These are phyloP conservation scores for Catharus ustulatus DNA, from an alignment of 2,797 vertebrate species.

Conservation along the genomic window DNA sequence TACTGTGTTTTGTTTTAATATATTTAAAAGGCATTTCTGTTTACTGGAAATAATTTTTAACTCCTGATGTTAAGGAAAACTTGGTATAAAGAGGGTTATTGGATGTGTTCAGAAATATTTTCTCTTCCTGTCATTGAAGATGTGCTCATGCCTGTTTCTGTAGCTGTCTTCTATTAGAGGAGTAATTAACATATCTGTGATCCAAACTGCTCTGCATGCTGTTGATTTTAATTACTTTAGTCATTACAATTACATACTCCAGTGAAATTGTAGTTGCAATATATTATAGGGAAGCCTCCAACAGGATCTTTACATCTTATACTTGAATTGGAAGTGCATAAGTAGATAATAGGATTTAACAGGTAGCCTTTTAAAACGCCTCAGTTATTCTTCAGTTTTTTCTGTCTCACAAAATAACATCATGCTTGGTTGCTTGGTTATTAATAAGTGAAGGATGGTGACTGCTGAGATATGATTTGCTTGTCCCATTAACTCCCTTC, in stretches of 20 bases:
- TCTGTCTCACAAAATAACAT: not conserved
- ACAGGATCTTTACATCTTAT: not conserved
- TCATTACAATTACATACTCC: not conserved
- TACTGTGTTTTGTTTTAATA: not conserved
- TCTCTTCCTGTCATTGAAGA: not conserved
- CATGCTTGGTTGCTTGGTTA: not conserved
- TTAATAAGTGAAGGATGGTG: not conserved
- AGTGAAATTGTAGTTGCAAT: not conserved
- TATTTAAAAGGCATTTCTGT: not conserved
- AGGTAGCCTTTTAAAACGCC: not conserved
- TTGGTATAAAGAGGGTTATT: not conserved
- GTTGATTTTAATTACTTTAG: conserved; percentile 12
- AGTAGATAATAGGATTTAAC: not conserved
- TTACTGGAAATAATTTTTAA: not conserved
- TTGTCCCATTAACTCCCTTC: not conserved
- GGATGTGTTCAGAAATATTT: not conserved
- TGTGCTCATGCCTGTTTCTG: not conserved
- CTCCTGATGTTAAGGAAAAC: not conserved
- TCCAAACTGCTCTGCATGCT: not conserved
- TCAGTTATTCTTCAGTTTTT: not conserved
- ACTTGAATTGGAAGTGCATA: not conserved
- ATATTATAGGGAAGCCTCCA: not conserved
- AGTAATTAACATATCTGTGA: not conserved
- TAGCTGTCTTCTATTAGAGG: not conserved
- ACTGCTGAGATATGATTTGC: not conserved